Base-by-base conservation (phyloP, 2,888 invertebrate genomes). In the Dryomyza anilis region DNA sequence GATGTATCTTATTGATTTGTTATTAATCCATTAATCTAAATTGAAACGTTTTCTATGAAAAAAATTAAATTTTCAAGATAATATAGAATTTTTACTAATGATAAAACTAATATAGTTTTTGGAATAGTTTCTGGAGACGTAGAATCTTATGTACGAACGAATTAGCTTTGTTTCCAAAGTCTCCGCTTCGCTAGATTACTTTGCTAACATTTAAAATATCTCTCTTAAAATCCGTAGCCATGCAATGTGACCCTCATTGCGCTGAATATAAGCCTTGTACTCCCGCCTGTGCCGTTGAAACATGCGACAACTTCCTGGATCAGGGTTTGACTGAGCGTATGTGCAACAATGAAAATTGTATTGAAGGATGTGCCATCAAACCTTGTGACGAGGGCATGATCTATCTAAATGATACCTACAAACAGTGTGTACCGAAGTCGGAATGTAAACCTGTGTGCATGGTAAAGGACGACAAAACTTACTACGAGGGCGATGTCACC, bases 221-320 rank as follows among this genome's bases (percentile, higher is more conserved):
- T 30, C 12, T 23, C 36, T 43, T 57, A 23, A 57, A 23, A 16
- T 64, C n/a, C 30, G 23, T 45, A 94, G 94, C 95, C 0, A 91
- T 95, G 85, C 95, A 96, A 82, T 96, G 96, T 74, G 93, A 94
- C 78, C 90, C 91, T 72, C 86, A 87, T 50, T 94, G 94, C 72
- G 88, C 92, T 1, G 87, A 87, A 62, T 96, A 95, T 84, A 89
- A 89, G 67, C 87, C 93, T 0, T 96, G 96, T 76, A 86, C 95
- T 16, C 87, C 92, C 0, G 86, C 94, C 2, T 96, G 96, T 73
- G 94, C 95, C 0, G 84, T 87, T 12, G 91, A 91, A 79, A 94
- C 94, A 0, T 96, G 96, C 76, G 93, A 95, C 72, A 94, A 93
- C 77, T 86, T 88, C 8, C 79, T 89, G 8, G 87, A 89, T 67